Base-by-base conservation (phyloP, 2,888 invertebrate genomes). In the Dorcus parallelipipedus region DNA sequence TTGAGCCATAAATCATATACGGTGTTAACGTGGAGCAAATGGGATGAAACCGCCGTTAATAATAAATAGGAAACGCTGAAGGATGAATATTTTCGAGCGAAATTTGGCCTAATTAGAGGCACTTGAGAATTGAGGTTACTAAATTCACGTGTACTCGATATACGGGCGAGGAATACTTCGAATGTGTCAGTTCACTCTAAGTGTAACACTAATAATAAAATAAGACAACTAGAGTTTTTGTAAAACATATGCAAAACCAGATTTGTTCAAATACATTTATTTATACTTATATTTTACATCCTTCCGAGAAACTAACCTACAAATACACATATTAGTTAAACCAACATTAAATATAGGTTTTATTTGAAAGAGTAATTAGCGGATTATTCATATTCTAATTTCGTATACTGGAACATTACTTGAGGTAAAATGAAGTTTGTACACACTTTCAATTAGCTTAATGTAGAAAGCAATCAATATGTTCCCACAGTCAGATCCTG, bases 261-360 rank as follows among this genome's bases (percentile, higher is more conserved):
- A 23, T 45, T 20, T 20, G 23, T 23, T 20, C n/a, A 45, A 20
- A 45, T 9, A 23, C 45, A 23, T 45, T 51, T 56, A 43, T 58
- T 58, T 58, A 52, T 45, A 53, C 38, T 52, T 52, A n/a, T 54
- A 54, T 58, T 58, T 53, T 53, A 50, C 58, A 49, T 42, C 26
- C 49, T 54, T 58, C 53, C 53, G 54, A 48, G 58, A 58, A 58
- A 53, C 48, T 50, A 54, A 53, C 53, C 54, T 58, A 53, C 58
- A 58, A 58, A 58, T 50, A 58, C 43, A 54, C 49, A 54, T 53
- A 50, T 58, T 49, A 54, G 49, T 58, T 43, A 39, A 38, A 45
- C 55, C 52, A 59, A 61, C 53, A 61, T 41, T 10, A 50, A 59
- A 61, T 61, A 56, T 59, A 49, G 58, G 58, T 59, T 50, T 53